These are phyloP conservation scores for Drosophila koepferae DNA, from an alignment of 2,888 invertebrate species.

Conservation along the genomic window DNA sequence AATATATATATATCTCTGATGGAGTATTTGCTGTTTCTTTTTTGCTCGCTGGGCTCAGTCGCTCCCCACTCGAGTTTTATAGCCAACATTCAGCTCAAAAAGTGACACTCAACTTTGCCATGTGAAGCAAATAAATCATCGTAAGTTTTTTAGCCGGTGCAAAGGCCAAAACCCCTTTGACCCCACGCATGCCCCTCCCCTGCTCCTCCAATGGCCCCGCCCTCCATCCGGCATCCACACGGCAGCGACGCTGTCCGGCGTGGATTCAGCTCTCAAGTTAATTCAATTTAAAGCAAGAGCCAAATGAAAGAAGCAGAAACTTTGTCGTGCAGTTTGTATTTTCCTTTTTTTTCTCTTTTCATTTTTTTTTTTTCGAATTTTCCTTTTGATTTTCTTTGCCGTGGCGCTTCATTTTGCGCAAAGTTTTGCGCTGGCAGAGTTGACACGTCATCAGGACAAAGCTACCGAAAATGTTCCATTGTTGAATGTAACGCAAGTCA, in stretches of 20 bases:
- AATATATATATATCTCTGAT: slow-evolving; percentile 25
- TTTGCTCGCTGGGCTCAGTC: background rate
- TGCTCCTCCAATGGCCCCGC: too few relatives aligned
- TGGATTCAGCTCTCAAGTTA: slow-evolving; percentile 67
- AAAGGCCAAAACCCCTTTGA: slow-evolving; percentile 46
- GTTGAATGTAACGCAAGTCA: slow-evolving; percentile 61
- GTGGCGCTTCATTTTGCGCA: slow-evolving; percentile 70
- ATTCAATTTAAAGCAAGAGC: slow-evolving; percentile 69
- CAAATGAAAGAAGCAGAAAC: slow-evolving; percentile 54
- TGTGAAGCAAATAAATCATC: slow-evolving; percentile 78
- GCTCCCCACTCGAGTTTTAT: slow-evolving; percentile 23
- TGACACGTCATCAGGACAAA: slow-evolving; percentile 77
- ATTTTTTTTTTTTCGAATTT: slow-evolving; percentile 26
- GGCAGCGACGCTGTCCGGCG: slow-evolving; percentile 3
- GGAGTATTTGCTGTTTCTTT: slow-evolving; percentile 7
- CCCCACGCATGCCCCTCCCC: background rate
- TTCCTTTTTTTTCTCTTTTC: slow-evolving; percentile 20
- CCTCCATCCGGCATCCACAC: too few relatives aligned
- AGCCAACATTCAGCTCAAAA: slow-evolving; percentile 48
- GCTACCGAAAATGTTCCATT: slow-evolving; percentile 57
- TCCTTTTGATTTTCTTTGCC: slow-evolving; percentile 47
- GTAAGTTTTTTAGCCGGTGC: slow-evolving; percentile 74
- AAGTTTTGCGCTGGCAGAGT: slow-evolving; percentile 69
- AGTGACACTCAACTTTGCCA: slow-evolving; percentile 76
- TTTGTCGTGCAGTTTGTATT: slow-evolving; percentile 60